These are phyloP conservation scores for Oncorhynchus masou DNA, from an alignment of 2,113 vertebrate genomes.

Conservation along the genomic window DNA sequence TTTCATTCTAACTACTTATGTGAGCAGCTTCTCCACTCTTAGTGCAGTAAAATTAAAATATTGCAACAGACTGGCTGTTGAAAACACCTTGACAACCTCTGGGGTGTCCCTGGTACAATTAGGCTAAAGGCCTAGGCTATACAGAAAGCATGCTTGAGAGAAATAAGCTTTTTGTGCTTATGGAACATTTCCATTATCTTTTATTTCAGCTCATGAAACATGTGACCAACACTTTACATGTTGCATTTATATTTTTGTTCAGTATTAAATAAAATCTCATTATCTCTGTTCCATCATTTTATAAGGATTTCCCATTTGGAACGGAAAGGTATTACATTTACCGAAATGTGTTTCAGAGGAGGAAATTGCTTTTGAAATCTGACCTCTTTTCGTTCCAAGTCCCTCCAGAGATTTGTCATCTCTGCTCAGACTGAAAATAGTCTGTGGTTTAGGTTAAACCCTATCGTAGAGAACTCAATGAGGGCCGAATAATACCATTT, in stretches of 20 bases:
- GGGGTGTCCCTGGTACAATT: no score
- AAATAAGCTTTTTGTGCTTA: no score
- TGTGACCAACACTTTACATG: no score
- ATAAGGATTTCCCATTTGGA: conserved; percentile 3
- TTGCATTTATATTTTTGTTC: background rate
- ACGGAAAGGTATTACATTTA: background rate
- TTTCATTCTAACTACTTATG: no score
- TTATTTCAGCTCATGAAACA: no score
- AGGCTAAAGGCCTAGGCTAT: no score
- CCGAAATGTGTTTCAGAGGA: conserved; percentile 4
- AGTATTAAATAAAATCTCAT: conserved; percentile 2
- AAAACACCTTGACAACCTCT: background rate
- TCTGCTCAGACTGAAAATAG: conserved; percentile 43
- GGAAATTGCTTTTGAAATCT: conserved; percentile 53
- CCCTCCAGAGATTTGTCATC: conserved; percentile 45
- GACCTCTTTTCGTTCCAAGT: conserved; percentile 44
- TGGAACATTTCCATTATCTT: no score
- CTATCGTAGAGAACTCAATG: conserved; percentile 29
- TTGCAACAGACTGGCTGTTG: no score
- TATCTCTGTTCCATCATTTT: background rate
- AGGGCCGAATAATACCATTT: background rate
- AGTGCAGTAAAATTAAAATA: no score
- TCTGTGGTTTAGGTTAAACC: conserved; percentile 46
- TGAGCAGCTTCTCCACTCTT: no score
- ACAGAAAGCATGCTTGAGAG: no score